phyloP scores from a whole-genome alignment of 2,113 vertebrate genomes.

The Brachyhypopomus occidentalis region DNA sequence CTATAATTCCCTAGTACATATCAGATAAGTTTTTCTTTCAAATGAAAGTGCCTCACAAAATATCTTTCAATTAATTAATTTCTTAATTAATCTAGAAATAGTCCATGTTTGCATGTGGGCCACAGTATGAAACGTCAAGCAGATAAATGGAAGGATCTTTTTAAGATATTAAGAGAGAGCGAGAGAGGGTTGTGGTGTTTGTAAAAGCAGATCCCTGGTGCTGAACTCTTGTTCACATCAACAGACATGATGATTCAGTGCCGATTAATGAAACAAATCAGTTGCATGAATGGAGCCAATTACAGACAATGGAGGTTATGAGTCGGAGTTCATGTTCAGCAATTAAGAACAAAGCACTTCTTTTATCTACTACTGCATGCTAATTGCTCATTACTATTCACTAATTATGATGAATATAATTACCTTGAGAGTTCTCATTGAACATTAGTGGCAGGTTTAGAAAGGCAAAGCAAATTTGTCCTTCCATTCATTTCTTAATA shows the following conservation, averaged over 20 bases:
- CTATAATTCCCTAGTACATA: neutral
- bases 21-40: neutral
- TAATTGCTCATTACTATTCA: conserved; percentile 57
- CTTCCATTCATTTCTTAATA: conserved; percentile 56
- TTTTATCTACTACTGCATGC: conserved; percentile 46
- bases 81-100: neutral
- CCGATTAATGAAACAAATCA: conserved; percentile 57
- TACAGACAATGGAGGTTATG: conserved; percentile 48
- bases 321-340: conserved; percentile 53
- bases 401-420: conserved; percentile 63
- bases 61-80: neutral
- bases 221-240: neutral
- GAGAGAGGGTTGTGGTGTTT: neutral
- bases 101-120: neutral
- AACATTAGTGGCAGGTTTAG: conserved; percentile 60
- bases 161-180: neutral
- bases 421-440: conserved; percentile 53
- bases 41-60: neutral
- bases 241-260: neutral
- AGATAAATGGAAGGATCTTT: neutral
- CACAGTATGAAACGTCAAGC: neutral
- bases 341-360: conserved; percentile 47
- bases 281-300: conserved; percentile 55
- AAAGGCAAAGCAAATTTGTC: conserved; percentile 57
- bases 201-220: neutral